These are phyloP conservation scores for Frieseomelitta varia DNA, from an alignment of 1,140 invertebrate genomes.

Conservation along the genomic window DNA sequence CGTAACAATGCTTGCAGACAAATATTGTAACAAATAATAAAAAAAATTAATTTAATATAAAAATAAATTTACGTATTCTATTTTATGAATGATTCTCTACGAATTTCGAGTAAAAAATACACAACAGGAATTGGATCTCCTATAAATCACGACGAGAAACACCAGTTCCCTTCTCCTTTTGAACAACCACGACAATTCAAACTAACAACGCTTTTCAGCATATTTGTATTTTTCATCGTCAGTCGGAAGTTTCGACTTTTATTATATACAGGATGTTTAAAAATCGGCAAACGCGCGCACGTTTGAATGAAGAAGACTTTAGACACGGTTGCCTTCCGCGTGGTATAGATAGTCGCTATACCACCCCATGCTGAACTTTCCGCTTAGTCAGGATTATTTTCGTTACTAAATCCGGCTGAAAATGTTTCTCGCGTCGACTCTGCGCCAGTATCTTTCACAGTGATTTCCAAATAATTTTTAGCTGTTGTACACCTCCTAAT, in stretches of 20 bases:
- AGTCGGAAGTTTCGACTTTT: background rate
- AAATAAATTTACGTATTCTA: too few relatives aligned
- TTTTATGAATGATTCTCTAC: too few relatives aligned
- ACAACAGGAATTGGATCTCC: too few relatives aligned
- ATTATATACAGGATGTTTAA: background rate
- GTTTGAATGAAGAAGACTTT: background rate
- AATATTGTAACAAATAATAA: too few relatives aligned
- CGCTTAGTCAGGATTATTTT: background rate
- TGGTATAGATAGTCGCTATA: background rate
- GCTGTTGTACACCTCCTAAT: background rate
- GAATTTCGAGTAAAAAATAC: too few relatives aligned
- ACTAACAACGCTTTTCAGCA: background rate
- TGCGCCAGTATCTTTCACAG: background rate
- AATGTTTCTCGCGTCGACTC: background rate
- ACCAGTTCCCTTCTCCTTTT: background rate
- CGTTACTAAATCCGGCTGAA: slow-evolving; percentile 1
- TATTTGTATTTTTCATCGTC: background rate
- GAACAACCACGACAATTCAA: background rate
- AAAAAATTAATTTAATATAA: too few relatives aligned
- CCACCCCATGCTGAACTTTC: slow-evolving; percentile 3
- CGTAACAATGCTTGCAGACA: too few relatives aligned
- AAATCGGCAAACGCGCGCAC: background rate
- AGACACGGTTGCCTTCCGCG: background rate
- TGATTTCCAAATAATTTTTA: background rate
- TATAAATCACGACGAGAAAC: too few relatives aligned